Base-by-base conservation (phyloP, 2,113 vertebrate genomes). In the Cyphomyrus plagiostoma region DNA sequence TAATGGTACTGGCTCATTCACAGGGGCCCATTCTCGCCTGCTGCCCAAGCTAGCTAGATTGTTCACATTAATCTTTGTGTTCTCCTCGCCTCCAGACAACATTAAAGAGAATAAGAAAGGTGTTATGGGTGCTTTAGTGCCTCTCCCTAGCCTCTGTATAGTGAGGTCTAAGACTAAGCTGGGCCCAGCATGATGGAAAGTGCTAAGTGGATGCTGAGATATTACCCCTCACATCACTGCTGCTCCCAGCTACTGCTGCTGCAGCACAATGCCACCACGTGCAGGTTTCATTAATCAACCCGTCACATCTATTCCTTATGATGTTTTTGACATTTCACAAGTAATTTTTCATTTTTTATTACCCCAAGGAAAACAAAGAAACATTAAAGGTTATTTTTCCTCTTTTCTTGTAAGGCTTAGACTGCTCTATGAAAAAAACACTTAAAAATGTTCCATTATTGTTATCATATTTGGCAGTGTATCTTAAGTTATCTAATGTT, bases 221-320 rank as follows among this genome's bases (percentile, higher is more conserved):
- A 93, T 95, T 93, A 89, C 90, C 66, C 92, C 92, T 94, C 89
- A 88, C 88, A 94, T 93, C 92, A 66, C 82, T 80, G 91, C 88
- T 88, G 91, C 92, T 89, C 88, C 88, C 91, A 89, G 92, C 87
- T 90, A 91, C 49, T 53, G 85, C 88, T 89, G 70, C 88, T 89
- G 88, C 90, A 83, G 89, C 88, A 89, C 89, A 84, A 92, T 50
- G 8, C 94, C 94, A 93, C 92, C 91, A 93, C 95, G 93, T 93
- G 94, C 83, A 93, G 91, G 90, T 95, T 93, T 94, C 94, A 95
- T 95, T 94, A 95, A 93, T 91, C 93, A 93, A 82, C 91, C 93
- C 91, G 94, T 91, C 93, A 93, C 92, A 95, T 94, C 93, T 93
- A 93, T 92, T 94, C 93, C 94, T 95, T 93, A 92, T 0, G 2